Evolutionary conservation across 1,140 invertebrate genomes (phyloP).

Genomic region (Halictus rubicundus): DNA sequence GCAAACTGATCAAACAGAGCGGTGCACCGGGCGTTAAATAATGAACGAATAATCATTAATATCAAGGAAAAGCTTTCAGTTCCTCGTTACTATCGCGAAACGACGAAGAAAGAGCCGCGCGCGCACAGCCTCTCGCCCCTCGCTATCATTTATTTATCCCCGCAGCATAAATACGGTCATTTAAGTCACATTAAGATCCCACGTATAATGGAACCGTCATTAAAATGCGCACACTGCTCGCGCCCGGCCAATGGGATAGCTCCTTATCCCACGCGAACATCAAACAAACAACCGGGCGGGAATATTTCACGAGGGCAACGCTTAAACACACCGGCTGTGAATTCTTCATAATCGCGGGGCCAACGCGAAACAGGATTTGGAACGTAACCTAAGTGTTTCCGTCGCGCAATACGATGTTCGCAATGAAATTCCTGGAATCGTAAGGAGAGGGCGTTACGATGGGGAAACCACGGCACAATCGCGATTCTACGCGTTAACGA

Average conservation of each 20-base stretch:
- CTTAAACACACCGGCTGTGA: not conserved
- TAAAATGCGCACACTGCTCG: conserved; percentile 31
- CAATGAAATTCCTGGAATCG: not conserved
- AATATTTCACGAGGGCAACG: not conserved
- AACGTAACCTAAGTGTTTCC: not conserved
- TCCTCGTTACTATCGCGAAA: not conserved
- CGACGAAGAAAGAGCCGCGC: not conserved
- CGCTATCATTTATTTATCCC: conserved; percentile 15
- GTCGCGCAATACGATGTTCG: not conserved
- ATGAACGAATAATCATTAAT: not conserved
- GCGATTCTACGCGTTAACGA: not conserved
- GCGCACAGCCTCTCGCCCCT: not conserved
- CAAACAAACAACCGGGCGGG: not conserved
- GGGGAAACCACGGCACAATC: too few species aligned
- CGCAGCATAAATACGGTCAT: not conserved
- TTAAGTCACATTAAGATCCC: not conserved
- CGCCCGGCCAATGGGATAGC: conserved; percentile 2
- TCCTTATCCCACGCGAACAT: not conserved
- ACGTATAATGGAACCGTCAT: conserved; percentile 21
- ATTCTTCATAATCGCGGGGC: conserved; percentile 10
- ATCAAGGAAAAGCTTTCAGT: not conserved
- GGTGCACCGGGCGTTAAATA: too few species aligned
- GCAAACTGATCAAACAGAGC: too few species aligned
- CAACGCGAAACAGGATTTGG: not conserved
- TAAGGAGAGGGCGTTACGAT: not conserved